phyloP scores from a whole-genome alignment of 2,113 vertebrate species.

The Saiga tatarica region DNA sequence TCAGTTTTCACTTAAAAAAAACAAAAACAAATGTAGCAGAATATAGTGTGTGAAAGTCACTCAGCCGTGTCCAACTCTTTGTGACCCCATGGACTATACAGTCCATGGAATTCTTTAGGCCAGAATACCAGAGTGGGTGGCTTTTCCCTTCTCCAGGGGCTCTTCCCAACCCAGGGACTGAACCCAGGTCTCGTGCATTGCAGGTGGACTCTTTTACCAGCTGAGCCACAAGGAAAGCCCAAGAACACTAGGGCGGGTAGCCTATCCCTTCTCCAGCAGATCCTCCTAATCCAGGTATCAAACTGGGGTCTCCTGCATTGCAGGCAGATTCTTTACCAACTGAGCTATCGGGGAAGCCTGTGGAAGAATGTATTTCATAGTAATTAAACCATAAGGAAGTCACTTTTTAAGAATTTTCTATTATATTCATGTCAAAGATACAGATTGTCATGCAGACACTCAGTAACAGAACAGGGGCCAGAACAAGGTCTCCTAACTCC shows the following conservation, averaged over 20 bases:
- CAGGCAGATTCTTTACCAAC: background rate
- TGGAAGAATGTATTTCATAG: background rate
- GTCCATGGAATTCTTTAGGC: background rate
- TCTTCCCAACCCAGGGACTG: background rate
- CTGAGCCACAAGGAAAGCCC: background rate
- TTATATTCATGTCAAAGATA: background rate
- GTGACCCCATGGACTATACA: background rate
- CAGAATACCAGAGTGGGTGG: background rate
- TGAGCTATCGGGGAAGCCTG: background rate
- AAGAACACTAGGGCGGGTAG: background rate
- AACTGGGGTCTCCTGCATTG: background rate
- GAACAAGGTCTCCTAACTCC: background rate
- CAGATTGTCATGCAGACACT: background rate
- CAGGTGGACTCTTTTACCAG: background rate
- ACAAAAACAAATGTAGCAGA: background rate
- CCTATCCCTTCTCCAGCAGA: background rate
- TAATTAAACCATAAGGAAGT: background rate
- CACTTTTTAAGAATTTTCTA: background rate
- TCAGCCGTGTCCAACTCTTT: background rate
- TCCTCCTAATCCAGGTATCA: background rate
- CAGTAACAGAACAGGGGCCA: background rate
- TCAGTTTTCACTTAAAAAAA: background rate
- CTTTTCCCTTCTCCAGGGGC: background rate
- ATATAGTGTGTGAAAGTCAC: background rate
- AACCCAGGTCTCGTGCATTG: background rate